phyloP scores from a whole-genome alignment of 2,113 vertebrate genomes.

The Chaetodon trifascialis region DNA sequence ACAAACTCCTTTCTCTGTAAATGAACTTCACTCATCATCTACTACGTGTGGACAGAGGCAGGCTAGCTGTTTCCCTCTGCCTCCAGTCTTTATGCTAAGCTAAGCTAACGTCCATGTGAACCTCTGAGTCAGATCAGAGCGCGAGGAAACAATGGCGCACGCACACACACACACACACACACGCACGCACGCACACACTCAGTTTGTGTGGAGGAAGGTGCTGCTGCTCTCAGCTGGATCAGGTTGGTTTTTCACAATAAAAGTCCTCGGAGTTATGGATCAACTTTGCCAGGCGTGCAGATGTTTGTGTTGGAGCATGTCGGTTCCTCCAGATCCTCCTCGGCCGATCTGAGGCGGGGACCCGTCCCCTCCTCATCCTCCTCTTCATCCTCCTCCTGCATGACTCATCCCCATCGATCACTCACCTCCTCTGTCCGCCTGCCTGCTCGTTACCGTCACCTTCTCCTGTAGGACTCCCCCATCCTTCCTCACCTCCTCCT shows the following conservation, averaged over 20 bases:
- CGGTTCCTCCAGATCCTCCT: slow-evolving; percentile 45
- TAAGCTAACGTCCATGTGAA: no score
- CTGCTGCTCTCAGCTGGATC: slow-evolving; percentile 40
- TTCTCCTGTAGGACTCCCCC: slow-evolving; percentile 82
- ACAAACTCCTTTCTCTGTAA: no score
- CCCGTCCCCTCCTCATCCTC: slow-evolving; percentile 47
- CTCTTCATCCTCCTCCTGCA: slow-evolving; percentile 63
- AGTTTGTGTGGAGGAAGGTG: slow-evolving; percentile 30
- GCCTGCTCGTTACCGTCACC: slow-evolving; percentile 78
- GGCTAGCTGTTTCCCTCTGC: neutral
- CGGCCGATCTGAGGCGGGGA: slow-evolving; percentile 45
- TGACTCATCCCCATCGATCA: slow-evolving; percentile 63
- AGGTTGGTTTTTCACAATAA: slow-evolving; percentile 38
- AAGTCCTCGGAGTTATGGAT: slow-evolving; percentile 85
- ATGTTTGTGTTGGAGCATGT: no score
- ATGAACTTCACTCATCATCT: no score
- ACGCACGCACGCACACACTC: slow-evolving; percentile 19
- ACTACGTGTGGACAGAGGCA: neutral
- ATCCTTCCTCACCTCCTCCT: slow-evolving; percentile 61
- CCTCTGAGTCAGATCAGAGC: no score
- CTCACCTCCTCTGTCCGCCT: slow-evolving; percentile 64
- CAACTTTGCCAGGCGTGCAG: slow-evolving; percentile 85
- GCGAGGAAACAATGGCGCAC: no score
- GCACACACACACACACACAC: slow-evolving; percentile 28
- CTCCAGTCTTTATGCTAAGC: no score